Base-by-base conservation (phyloP, 2,888 invertebrate species). In the Muschampia plurimacula region DNA sequence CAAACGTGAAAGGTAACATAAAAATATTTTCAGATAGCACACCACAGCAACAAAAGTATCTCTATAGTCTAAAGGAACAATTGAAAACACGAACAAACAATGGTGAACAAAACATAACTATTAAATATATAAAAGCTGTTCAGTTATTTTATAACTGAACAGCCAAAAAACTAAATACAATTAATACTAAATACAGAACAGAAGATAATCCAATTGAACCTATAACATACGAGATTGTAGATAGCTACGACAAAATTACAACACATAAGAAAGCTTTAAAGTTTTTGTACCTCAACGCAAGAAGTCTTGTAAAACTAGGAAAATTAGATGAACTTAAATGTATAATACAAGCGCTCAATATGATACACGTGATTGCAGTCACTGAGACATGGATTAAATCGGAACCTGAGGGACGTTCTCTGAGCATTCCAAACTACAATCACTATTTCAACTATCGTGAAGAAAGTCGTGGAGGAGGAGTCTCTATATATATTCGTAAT, bases 21-120 rank as follows among this genome's bases (percentile, higher is more conserved):
- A 65, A 65, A 65, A 65, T 65, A 22, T 65, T 46, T 46, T 65
- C 64, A 0, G 64, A 65, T 49, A 65, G 13, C 8, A 65, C 64
- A 28, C 64, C 64, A 44, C 64, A 65, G n/a, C 46, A 65, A 49
- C 64, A 65, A 44, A 46, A 28, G 10, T 65, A 49, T 32, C 46
- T 65, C 7, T 7, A 49, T 2, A 65, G 2, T 49, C 28, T 65
- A 7, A 65, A 65, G 28, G 64, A 65, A 7, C 12, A 65, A 28
- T 9, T 57, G 4, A 57, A 57, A 28, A 1, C 28, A 22, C 6
- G 57, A 28, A 28, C 10, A 57, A 57, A 28, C 1, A 57, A 57
- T 10, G 57, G 57, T 9, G 57, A 57, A 12, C 22, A 28, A 10
- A 57, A 57, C 22, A 10, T 57, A 10, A 28, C 28, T 0, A 57